Base-by-base conservation (phyloP, 1,140 invertebrate genomes). In the Penaeus japonicus region DNA sequence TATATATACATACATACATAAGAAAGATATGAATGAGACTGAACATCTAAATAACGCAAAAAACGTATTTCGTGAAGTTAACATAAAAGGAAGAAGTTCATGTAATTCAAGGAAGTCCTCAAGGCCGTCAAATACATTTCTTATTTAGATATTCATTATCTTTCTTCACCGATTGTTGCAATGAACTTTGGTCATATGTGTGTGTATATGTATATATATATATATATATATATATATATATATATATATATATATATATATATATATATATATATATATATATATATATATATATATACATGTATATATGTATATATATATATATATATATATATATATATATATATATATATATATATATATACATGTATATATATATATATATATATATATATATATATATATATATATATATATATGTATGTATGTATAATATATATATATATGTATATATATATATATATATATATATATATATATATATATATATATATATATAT, bases 291-390 rank as follows among this genome's bases (percentile, higher is more conserved):
- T 39, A 53, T 80, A 54, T 80, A 80, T 80, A 80, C 47, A 80
- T 80, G 47, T 80, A 80, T 80, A 80, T 80, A 80, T 80, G 47
- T 80, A 80, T 80, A 80, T 80, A 80, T 80, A 80, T 80, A 80
- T 80, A 80, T 80, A 80, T 80, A 80, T 80, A 80, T 80, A 80
- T 80, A 80, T 80, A 80, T 80, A 80, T 80, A 80, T 80, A 80
- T 80, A 47, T 80, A 80, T 80, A 80, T 80, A 80, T 47, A 80
- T 80, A 80, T 80, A 80, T 80, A 80, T 47, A 80, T 80, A 47
- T 80, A 80, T 80, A 80, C 47, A 80, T 80, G 47, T 80, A 80
- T 80, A 80, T 80, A 80, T 80, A 80, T 80, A 22, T 32, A 47
- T 80, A 80, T 47, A 80, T 80, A 80, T 32, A 39, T 39, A 80